These are phyloP conservation scores for Cochlearius cochlearius DNA, from an alignment of 2,113 vertebrate genomes.

Conservation along the genomic window DNA sequence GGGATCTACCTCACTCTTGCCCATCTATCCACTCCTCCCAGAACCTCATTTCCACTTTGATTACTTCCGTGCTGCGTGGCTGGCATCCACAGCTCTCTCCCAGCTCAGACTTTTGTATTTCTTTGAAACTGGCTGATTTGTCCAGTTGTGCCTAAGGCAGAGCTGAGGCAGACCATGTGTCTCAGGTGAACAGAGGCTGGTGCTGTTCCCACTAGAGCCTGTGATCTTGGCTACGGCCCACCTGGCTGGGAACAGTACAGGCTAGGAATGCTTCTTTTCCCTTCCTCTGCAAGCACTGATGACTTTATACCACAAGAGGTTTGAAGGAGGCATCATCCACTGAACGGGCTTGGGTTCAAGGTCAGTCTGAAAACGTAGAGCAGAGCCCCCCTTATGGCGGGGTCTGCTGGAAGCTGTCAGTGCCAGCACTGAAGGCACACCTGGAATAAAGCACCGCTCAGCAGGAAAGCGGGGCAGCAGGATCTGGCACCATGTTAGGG, in stretches of 20 bases:
- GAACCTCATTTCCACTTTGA: not conserved
- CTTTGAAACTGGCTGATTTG: not conserved
- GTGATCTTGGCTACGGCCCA: not conserved
- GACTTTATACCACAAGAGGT: not conserved
- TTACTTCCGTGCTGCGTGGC: not conserved
- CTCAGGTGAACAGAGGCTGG: not conserved
- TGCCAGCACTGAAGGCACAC: not conserved
- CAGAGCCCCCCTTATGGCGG: not conserved
- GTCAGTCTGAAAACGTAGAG: not conserved
- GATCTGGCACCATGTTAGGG: not conserved
- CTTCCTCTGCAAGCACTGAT: not conserved
- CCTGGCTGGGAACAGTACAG: not conserved
- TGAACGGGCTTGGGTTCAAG: not conserved
- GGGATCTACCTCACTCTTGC: not conserved
- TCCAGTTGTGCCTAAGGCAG: not conserved
- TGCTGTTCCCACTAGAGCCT: not conserved
- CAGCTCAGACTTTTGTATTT: not conserved
- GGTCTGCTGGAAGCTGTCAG: not conserved
- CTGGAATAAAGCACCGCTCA: not conserved
- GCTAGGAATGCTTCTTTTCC: not conserved
- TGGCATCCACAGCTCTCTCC: not conserved
- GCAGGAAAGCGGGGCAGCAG: not conserved
- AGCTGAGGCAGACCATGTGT: not conserved
- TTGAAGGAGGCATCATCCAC: not conserved
- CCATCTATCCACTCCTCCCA: not conserved